Conservation (phyloP, 2,888 invertebrate species). For the Lithophane leautieri region DNA sequence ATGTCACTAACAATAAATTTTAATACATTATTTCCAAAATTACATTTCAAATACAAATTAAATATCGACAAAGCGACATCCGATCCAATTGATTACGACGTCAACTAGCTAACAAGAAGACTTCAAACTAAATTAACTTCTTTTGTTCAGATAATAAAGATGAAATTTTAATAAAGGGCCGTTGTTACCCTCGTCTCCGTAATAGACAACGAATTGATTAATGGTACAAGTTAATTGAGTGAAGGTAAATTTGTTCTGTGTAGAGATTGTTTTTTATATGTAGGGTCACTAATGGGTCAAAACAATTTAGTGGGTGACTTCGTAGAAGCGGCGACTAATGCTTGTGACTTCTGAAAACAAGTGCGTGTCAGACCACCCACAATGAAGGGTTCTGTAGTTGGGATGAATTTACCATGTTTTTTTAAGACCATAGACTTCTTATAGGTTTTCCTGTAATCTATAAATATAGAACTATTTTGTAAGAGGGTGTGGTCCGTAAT, state of each 20-base stretch:
- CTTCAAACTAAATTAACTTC: slow-evolving; percentile 37
- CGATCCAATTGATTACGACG: slow-evolving; percentile 50
- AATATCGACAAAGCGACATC: slow-evolving; percentile 43
- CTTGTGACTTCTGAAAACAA: no score
- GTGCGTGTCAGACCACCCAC: no score
- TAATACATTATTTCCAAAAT: slow-evolving; percentile 24
- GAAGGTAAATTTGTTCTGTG: slow-evolving; percentile 44
- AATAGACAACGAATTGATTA: slow-evolving; percentile 67
- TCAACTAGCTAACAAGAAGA: slow-evolving; percentile 40
- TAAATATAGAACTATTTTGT: no score
- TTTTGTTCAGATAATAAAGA: slow-evolving; percentile 41
- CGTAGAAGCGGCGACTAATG: not conserved
- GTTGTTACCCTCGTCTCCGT: slow-evolving; percentile 42
- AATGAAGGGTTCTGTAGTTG: no score
- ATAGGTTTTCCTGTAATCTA: no score
- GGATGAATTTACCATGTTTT: no score
- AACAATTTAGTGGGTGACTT: not conserved
- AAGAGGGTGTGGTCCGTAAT: no score
- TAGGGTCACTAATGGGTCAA: not conserved
- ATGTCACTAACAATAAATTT: not conserved
- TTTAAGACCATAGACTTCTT: no score
- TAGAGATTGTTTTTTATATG: slow-evolving; percentile 4
- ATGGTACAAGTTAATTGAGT: slow-evolving; percentile 62
- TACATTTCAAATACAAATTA: slow-evolving; percentile 41
- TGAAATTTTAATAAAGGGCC: slow-evolving; percentile 34